Percentiles rank a stretch among this genome's conserved stretches.
These are phyloP conservation scores for Brevimyrus niger DNA, from an alignment of 2,113 vertebrate genomes.

Conservation along the genomic window DNA sequence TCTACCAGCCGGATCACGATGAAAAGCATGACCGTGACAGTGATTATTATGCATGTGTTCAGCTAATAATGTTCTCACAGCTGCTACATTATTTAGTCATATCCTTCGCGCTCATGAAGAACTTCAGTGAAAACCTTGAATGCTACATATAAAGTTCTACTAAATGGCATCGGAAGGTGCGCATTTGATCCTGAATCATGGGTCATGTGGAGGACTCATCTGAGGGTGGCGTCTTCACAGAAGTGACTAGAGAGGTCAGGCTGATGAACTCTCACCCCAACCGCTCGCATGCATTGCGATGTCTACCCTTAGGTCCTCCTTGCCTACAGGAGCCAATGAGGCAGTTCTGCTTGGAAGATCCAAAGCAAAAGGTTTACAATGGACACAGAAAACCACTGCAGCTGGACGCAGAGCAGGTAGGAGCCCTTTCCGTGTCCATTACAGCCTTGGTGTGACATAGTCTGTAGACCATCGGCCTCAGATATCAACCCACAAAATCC, in stretches of 20 bases:
- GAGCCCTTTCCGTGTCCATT: background rate
- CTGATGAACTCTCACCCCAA: background rate
- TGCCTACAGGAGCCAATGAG: background rate
- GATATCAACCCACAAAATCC: background rate
- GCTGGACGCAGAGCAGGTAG: background rate
- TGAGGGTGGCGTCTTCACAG: background rate
- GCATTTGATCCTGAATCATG: background rate
- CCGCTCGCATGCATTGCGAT: background rate
- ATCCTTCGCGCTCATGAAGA: background rate
- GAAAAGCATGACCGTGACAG: background rate
- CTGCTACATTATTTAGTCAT: constrained; percentile 13
- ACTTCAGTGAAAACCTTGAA: background rate
- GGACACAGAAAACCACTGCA: background rate
- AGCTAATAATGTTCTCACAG: constrained; percentile 17
- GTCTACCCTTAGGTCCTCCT: background rate
- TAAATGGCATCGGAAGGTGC: background rate
- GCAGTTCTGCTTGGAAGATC: background rate
- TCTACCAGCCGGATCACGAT: background rate
- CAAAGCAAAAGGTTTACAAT: background rate
- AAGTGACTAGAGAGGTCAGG: background rate
- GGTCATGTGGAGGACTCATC: background rate
- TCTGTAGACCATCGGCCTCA: constrained; percentile 3
- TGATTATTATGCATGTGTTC: background rate
- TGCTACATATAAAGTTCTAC: background rate
- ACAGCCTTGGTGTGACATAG: background rate